phyloP scores from a whole-genome alignment of 1,140 invertebrate species.

The Drosophila dunni region DNA sequence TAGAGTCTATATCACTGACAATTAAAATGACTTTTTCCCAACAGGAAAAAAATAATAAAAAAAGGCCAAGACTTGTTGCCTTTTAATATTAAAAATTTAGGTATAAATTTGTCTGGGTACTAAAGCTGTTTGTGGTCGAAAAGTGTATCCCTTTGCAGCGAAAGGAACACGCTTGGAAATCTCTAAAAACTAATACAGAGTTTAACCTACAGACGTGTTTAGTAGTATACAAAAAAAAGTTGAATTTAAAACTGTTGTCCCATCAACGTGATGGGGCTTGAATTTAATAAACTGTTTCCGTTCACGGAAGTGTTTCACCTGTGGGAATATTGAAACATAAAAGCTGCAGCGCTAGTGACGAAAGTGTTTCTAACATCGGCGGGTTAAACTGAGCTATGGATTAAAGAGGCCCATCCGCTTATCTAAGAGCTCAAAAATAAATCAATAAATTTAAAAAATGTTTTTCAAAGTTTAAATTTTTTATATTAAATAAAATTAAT shows the following conservation, averaged over 20 bases:
- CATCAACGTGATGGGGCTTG: background rate
- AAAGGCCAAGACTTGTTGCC: constrained; percentile 30
- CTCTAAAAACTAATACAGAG: background rate
- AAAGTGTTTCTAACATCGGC: too few species aligned
- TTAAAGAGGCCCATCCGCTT: too few species aligned
- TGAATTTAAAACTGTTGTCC: background rate
- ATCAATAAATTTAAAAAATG: too few species aligned
- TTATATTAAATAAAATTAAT: too few species aligned
- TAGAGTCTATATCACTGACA: constrained; percentile 23
- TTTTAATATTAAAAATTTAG: constrained; percentile 41
- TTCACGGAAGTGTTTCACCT: background rate
- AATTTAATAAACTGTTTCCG: background rate
- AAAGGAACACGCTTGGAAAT: background rate
- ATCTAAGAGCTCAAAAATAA: too few species aligned
- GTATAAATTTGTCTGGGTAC: background rate
- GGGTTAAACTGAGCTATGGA: too few species aligned
- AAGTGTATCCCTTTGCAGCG: background rate
- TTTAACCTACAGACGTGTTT: background rate
- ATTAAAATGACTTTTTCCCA: constrained; percentile 37
- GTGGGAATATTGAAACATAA: background rate
- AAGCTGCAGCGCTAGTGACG: too few species aligned
- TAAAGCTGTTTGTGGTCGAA: background rate
- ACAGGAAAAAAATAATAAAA: background rate
- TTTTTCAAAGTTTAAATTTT: too few species aligned
- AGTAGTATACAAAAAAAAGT: background rate